Evolutionary conservation across 2,113 vertebrate genomes (phyloP), one percentile per base, ranked within the genome.

Genomic region (Sciurus niger): DNA sequence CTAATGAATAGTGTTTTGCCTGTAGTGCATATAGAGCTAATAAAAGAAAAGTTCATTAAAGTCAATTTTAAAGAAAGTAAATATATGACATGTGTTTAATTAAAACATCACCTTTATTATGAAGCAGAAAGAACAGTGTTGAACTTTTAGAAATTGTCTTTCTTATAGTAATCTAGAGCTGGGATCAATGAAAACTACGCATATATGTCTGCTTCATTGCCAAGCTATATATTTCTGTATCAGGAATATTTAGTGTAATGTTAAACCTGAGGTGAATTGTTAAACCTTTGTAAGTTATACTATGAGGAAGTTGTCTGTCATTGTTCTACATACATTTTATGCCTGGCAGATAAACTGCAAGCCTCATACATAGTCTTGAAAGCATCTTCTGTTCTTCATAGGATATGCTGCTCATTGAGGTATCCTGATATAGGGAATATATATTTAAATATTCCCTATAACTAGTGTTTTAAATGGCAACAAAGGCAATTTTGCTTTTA

Each of bases 391-490:
- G 25, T 74, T 94, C 80, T 94, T 91, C 67, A 82, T 34, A 96
- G 25, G 46, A 73, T 90, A 14, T 85, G n/a, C n/a, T 53, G 48
- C 13, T 95, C 28, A 63, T 9, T 72, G 63, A 78, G 30, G 14
- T 90, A 73, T 82, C 90, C 92, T 95, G 43, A 63, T 28, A 63
- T 63, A 63, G 60, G 68, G 40, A 90, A n/a, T 67, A 72, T 67
- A 72, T 63, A 77, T 76, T 58, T 86, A 68, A 92, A 84, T 86
- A 72, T 72, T 73, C 65, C 68, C 25, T 93, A 10, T 74, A n/a
- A n/a, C 51, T 86, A 84, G n/a, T 92, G 13, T 84, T 95, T 91
- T 95, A 87, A 96, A 46, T 95, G 70, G 10, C 34, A 93, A 78
- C 55, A 93, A 96, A 97, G 24, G 77, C 77, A 67, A 79, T 84